Evolutionary conservation across 2,888 invertebrate species (phyloP).

Genomic region (Drosophila cracens): DNA sequence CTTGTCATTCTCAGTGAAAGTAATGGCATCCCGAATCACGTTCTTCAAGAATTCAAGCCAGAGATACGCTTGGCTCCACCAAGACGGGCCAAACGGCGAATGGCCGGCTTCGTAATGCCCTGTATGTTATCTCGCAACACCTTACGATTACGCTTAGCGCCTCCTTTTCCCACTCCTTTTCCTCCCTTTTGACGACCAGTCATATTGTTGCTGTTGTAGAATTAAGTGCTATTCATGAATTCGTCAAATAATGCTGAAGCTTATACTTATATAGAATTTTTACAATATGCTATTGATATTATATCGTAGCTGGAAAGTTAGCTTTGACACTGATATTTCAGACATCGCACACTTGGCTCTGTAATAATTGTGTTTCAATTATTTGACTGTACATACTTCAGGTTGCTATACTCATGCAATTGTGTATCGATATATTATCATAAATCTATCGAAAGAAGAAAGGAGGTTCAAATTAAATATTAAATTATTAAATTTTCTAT

Average conservation of each 20-base stretch:
- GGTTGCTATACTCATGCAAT: too few species aligned
- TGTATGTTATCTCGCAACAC: slow-evolving; percentile 92
- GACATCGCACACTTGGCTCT: too few species aligned
- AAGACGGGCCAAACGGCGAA: slow-evolving; percentile 90
- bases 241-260: slow-evolving; percentile 13
- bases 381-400: too few species aligned
- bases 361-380: too few species aligned
- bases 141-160: slow-evolving; percentile 93
- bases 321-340: too few species aligned
- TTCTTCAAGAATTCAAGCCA: slow-evolving; percentile 92
- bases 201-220: slow-evolving; percentile 86
- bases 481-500: too few species aligned
- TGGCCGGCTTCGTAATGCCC: slow-evolving; percentile 92
- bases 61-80: slow-evolving; percentile 91
- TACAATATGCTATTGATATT: too few species aligned
- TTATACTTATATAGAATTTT: too few species aligned
- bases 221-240: slow-evolving; percentile 30
- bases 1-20: slow-evolving; percentile 94
- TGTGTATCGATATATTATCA: too few species aligned
- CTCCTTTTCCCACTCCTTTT: slow-evolving; percentile 92
- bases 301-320: too few species aligned
- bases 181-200: slow-evolving; percentile 93
- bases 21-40: slow-evolving; percentile 93
- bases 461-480: too few species aligned
- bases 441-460: too few species aligned